Base-by-base conservation (phyloP, 2,113 vertebrate genomes). In the Triplophysa siluroides region DNA sequence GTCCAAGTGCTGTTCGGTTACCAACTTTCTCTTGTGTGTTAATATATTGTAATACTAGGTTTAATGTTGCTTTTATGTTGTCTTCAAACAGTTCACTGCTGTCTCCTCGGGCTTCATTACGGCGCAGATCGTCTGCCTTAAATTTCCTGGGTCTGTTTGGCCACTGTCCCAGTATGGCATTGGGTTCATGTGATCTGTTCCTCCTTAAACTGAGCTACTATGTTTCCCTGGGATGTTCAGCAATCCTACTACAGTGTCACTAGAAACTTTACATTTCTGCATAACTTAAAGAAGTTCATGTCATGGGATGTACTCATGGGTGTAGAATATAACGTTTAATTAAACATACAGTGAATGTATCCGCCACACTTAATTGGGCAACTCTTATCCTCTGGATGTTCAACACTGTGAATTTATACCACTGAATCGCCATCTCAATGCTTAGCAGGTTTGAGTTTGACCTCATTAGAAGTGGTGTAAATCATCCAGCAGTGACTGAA, bases 111-210 rank as follows among this genome's bases (percentile, higher is more conserved):
- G 2, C 12, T 73, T 45, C 26, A 24, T 23, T 54, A 52, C 8
- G 29, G 11, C 33, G 29, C 29, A 41, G 52, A 73, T 73, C 70
- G 54, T 72, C 69, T 58, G 11, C 52, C 19, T 41, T 14, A 23
- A 33, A 73, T 73, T 60, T 73, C 33, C 54, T 60, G 19, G 54
- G 29, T 60, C 70, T 73, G 29, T 41, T 54, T 73, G 70, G 70
- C 52, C 19, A 23, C 13, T 58, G 52, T 43, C 70, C 70, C 70
- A 73, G 70, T 60, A 73, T 60, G 70, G 38, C 33, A 60, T 73
- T 60, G 70, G 29, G 29, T 60, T 73, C 43, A 72, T 72, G 26
- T 52, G 67, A 70, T 70, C 67, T 52, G 67, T 71, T 71, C 26
- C 69, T 56, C 2, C 69, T 54, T 54, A 56, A 71, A 71, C 24